Evolutionary conservation across 2,797 vertebrate genomes (phyloP), one percentile per base, ranked within the genome.

Genomic region (Lophius americanus): DNA sequence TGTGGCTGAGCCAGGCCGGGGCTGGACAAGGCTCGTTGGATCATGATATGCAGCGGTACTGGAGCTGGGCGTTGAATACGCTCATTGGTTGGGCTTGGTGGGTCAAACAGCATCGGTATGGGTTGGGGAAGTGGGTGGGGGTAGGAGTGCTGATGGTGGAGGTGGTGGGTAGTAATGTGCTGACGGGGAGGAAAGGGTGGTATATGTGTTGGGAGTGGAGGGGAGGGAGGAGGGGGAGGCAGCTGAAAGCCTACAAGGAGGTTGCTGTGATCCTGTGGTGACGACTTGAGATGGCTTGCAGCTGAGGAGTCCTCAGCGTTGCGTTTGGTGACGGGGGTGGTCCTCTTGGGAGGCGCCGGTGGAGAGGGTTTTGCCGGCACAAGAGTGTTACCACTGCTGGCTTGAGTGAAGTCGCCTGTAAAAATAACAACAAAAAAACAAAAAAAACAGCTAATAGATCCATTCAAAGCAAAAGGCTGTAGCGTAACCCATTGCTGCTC

Each of bases 31-130:
- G 98, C 97, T 81, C 98, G 93, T 86, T 99, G 98, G 89, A 99
- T 99, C 86, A 98, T 98, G 85, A 99, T 96, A 84, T 99, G 98
- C 78, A 99, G 85, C 0, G 98, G 97, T 46, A 99, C 56, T 0
- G 93, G 94, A 37, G 96, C 93, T 2, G 96, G 91, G 8, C 95
- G 94, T 50, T 93, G 85, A 58, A 92, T 90, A 2, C 86, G 37
- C 1, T 90, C 93, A 0, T 60, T 85, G 48, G 86, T 81, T 0
- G 93, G 92, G 77, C 94, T 94, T 0, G 93, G 92, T 0, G 93
- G 92, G 78, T 94, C 92, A 36, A 94, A 92, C 48, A 92, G 83
- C 81, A 89, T 91, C 3, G 88, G 88, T 13, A 86, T 93, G 64
- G 81, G 91, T 57, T 87, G 94, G 64, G 70, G 42, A 14, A 92